Conservation (phyloP, 2,888 invertebrate species). For the Alsophila aescularia region DNA sequence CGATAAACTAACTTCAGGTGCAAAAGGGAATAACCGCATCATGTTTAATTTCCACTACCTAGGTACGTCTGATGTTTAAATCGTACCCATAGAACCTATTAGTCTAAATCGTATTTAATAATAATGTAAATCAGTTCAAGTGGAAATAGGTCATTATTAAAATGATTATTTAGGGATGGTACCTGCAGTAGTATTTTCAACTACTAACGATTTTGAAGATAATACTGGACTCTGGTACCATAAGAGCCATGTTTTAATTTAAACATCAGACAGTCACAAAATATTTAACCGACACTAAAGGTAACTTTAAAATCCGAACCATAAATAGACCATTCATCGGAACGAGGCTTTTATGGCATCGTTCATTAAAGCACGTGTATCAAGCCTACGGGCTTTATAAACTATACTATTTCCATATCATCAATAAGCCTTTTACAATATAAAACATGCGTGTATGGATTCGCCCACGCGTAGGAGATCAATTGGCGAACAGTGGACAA, state of each 20-base stretch:
- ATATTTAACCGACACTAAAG: neutral
- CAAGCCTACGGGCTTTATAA: constrained; percentile 1
- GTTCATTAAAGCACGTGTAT: constrained; percentile 4
- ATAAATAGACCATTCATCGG: constrained; percentile 4
- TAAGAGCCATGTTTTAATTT: no score
- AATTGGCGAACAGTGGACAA: constrained; percentile 58
- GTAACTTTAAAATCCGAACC: neutral
- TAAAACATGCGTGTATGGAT: constrained; percentile 24
- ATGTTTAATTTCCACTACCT: no score
- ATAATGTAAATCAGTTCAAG: no score
- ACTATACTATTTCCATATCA: constrained; percentile 14
- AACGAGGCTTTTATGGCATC: constrained; percentile 1
- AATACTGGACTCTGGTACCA: no score
- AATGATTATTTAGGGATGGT: no score
- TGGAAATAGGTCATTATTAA: no score
- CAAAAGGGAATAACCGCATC: no score
- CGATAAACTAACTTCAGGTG: no score
- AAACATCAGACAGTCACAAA: neutral
- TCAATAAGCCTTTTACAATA: constrained; percentile 21
- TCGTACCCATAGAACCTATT: no score
- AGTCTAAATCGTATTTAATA: no score
- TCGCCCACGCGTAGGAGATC: constrained; percentile 48
- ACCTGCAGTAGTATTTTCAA: no score
- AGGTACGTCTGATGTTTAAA: no score
- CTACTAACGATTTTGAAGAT: neutral